Evolutionary conservation across 2,888 invertebrate species (phyloP).

Genomic region (Odontomyia ornata): DNA sequence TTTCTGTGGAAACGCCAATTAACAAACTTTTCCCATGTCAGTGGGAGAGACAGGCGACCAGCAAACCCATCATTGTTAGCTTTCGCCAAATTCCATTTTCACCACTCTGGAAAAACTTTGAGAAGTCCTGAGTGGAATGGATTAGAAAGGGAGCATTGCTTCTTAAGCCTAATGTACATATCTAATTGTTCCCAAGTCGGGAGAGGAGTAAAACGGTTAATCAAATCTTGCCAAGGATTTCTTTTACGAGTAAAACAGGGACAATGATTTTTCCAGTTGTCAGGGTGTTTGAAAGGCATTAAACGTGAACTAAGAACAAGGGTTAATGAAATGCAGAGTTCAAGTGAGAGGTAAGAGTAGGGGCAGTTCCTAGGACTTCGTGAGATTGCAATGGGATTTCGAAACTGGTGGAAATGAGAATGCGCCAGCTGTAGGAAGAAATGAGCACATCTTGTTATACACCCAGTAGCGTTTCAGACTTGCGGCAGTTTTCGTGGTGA

Average conservation of each 20-base stretch:
- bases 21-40: neutral
- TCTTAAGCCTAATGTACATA: too few species aligned
- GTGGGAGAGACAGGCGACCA: neutral
- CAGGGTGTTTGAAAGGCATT: neutral
- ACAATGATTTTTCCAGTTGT: neutral
- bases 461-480: neutral
- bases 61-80: neutral
- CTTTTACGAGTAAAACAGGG: too few species aligned
- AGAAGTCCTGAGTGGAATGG: too few species aligned
- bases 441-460: neutral
- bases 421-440: neutral
- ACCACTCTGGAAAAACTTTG: too few species aligned
- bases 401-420: neutral
- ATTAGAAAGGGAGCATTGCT: too few species aligned
- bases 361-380: neutral
- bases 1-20: conserved; percentile 6
- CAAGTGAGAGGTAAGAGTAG: neutral
- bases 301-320: neutral
- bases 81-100: neutral
- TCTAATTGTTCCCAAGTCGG: too few species aligned
- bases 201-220: too few species aligned
- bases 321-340: conserved; percentile 6
- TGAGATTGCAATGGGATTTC: conserved; percentile 9
- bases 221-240: too few species aligned
- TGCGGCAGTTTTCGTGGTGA: neutral